A percentile compares a stretch with the other conserved stretches of the same genome.
Conservation (phyloP, 2,797 vertebrate species). For the Florisuga fusca region DNA sequence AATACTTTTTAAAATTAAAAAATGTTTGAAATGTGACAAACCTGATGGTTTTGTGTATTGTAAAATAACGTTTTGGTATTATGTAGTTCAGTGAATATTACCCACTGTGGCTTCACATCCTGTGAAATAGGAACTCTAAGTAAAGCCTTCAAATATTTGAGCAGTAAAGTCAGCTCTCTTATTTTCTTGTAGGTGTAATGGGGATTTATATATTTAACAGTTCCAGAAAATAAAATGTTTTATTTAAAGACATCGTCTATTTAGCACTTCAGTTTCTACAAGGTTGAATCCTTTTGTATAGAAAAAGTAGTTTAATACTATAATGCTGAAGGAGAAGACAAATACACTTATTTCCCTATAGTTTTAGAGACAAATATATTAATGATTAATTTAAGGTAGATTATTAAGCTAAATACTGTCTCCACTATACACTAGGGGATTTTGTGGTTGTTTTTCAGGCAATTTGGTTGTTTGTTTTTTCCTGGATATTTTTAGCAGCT, state of each 20-base stretch:
- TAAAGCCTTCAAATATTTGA: neutral
- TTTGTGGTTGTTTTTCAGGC: neutral
- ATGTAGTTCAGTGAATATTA: neutral
- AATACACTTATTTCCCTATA: neutral
- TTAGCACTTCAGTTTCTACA: neutral
- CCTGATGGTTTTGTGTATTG: fast-evolving
- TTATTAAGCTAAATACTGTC: neutral
- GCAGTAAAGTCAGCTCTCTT: neutral
- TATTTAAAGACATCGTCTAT: neutral
- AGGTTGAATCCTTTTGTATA: neutral
- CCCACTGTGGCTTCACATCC: neutral
- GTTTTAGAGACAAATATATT: neutral
- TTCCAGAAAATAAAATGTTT: neutral
- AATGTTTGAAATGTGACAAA: neutral
- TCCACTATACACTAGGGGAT: neutral
- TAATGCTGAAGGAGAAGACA: neutral
- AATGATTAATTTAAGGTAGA: neutral
- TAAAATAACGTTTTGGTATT: neutral
- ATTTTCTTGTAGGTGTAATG: neutral
- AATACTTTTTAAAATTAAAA: neutral
- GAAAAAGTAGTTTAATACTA: neutral
- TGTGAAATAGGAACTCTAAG: neutral
- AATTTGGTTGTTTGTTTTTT: neutral
- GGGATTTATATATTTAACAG: neutral
- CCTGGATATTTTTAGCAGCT: neutral